These are phyloP conservation scores for Pentamera pediparva DNA, from an alignment of 53 echinoderm and acorn worm species.

Conservation along the genomic window DNA sequence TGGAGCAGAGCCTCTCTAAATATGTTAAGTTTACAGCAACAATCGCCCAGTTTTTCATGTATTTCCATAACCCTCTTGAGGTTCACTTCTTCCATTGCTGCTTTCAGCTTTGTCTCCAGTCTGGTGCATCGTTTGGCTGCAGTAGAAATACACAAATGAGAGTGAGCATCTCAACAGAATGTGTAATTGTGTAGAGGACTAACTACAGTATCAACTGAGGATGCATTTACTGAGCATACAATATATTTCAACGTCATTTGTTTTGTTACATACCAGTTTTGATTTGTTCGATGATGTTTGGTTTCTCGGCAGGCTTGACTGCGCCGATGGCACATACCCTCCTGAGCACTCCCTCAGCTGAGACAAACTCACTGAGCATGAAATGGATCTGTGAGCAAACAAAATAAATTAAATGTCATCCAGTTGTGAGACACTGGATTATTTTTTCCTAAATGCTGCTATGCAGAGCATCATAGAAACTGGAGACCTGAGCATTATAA, in stretches of 20 bases:
- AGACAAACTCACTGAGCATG: conserved; percentile 69
- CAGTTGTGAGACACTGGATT: too few relatives aligned
- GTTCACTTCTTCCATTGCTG: conserved; percentile 20
- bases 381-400: conserved; percentile 50
- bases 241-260: too few relatives aligned
- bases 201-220: too few relatives aligned
- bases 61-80: conserved; percentile 26
- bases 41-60: conserved; percentile 77
- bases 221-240: too few relatives aligned
- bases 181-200: too few relatives aligned
- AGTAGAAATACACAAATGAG: too few relatives aligned
- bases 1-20: conserved; percentile 60
- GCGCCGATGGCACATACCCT: conserved; percentile 76
- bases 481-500: too few relatives aligned
- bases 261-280: neutral
- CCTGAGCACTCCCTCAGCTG: conserved; percentile 68
- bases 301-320: conserved; percentile 47
- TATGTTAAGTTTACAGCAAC: conserved; percentile 72
- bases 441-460: too few relatives aligned
- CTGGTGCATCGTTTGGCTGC: conserved; percentile 68
- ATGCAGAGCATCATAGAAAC: too few relatives aligned
- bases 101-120: conserved; percentile 50
- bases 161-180: too few relatives aligned
- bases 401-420: neutral
- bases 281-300: conserved; percentile 25